These are phyloP conservation scores for Falco berigora DNA, from an alignment of 2,797 vertebrate species.

Conservation along the genomic window DNA sequence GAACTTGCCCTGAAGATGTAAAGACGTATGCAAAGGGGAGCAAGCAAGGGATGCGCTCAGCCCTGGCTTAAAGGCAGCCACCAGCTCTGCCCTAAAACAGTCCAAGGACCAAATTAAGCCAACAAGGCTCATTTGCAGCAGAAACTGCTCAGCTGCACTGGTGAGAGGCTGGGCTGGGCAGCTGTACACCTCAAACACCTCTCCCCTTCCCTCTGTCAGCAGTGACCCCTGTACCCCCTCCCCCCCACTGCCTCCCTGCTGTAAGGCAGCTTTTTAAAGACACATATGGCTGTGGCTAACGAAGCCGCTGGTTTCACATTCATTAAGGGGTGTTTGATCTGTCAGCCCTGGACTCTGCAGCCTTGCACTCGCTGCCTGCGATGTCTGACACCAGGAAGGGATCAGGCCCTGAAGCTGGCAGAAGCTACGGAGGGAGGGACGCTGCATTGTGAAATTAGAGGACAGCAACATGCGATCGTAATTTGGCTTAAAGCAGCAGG, in stretches of 20 bases:
- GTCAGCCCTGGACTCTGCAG: background rate
- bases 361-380: background rate
- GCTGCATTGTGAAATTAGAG: background rate
- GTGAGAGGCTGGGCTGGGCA: background rate
- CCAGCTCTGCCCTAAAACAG: background rate
- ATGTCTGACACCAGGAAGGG: background rate
- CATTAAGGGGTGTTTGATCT: background rate
- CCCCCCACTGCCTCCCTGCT: background rate
- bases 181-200: background rate
- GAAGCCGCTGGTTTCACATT: background rate
- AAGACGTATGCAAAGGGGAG: background rate
- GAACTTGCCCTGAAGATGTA: background rate
- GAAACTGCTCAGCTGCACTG: background rate
- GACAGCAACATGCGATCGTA: background rate
- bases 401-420: background rate
- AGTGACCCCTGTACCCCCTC: background rate
- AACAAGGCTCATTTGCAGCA: background rate
- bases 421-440: background rate
- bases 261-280: background rate
- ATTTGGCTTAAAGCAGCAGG: background rate
- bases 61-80: background rate
- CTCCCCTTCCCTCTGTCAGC: background rate
- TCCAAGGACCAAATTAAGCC: background rate
- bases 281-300: background rate
- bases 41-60: background rate